phyloP scores from a whole-genome alignment of 1,140 invertebrate species.

The Elysia chlorotica region DNA sequence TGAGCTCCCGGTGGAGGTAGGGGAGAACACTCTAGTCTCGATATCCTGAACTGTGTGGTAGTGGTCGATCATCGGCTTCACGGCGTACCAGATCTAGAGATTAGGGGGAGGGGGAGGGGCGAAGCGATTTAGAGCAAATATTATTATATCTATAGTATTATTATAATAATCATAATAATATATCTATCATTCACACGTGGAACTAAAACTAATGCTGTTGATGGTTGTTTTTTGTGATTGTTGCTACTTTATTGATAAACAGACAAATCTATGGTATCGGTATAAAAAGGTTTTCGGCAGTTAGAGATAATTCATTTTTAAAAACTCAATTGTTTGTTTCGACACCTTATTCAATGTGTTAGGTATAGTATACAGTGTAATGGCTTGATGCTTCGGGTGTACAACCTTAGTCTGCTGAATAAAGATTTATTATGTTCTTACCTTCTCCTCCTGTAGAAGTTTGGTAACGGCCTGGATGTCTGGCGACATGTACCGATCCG shows the following conservation, averaged over 20 bases:
- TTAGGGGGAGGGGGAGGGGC: background rate
- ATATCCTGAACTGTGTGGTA: slow-evolving; percentile 48
- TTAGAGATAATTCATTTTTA: too few relatives aligned
- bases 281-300: too few relatives aligned
- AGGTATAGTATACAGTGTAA: too few relatives aligned
- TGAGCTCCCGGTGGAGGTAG: slow-evolving; percentile 36
- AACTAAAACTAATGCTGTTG: slow-evolving; percentile 22
- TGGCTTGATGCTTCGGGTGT: too few relatives aligned
- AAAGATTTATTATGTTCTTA: too few relatives aligned
- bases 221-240: too few relatives aligned
- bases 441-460: slow-evolving; percentile 68
- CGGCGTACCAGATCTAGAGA: slow-evolving; percentile 48
- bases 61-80: slow-evolving; percentile 57
- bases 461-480: slow-evolving; percentile 71
- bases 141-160: background rate
- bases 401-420: too few relatives aligned
- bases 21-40: slow-evolving; percentile 55
- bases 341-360: too few relatives aligned
- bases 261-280: too few relatives aligned
- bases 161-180: background rate
- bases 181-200: background rate
- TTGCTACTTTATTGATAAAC: too few relatives aligned
- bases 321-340: too few relatives aligned
- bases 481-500: slow-evolving; percentile 73
- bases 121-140: background rate